A percentile compares a stretch with the other conserved stretches of the same genome.
Evolutionary conservation across 1,140 invertebrate genomes (phyloP).

Genomic region (Euglossa dilemma): DNA sequence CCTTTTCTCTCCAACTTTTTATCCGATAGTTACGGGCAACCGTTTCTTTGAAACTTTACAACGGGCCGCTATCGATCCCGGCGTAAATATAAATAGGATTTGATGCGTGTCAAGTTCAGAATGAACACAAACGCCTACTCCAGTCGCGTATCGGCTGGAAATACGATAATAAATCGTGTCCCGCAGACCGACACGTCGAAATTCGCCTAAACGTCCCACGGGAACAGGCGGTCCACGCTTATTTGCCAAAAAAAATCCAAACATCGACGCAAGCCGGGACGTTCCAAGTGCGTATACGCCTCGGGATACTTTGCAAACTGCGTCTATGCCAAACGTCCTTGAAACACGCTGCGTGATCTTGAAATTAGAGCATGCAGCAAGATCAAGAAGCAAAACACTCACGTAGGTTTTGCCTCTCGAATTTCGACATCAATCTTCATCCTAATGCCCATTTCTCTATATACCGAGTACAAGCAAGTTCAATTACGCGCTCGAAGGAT

Average conservation of each 20-base stretch:
- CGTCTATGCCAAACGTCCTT: too few relatives aligned
- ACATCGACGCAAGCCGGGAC: background rate
- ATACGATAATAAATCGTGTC: background rate
- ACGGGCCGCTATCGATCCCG: conserved; percentile 43
- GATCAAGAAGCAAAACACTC: background rate
- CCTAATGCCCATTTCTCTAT: too few relatives aligned
- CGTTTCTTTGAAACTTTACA: conserved; percentile 29
- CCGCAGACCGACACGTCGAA: background rate
- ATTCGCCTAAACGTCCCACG: background rate
- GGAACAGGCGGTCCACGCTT: too few relatives aligned
- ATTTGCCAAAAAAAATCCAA: too few relatives aligned
- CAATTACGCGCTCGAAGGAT: background rate
- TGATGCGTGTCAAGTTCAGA: conserved; percentile 16
- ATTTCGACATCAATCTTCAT: background rate
- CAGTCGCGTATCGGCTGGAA: background rate
- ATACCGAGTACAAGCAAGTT: too few relatives aligned
- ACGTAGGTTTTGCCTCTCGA: too few relatives aligned
- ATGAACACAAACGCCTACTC: background rate
- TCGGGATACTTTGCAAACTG: too few relatives aligned
- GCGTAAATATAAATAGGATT: conserved; percentile 57
- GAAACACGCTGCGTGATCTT: too few relatives aligned
- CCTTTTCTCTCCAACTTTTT: background rate
- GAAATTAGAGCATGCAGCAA: background rate
- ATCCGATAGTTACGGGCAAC: background rate
- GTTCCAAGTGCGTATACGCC: too few relatives aligned